Evolutionary conservation across 2,888 invertebrate species (phyloP).

Genomic region (Pandemis heparana): DNA sequence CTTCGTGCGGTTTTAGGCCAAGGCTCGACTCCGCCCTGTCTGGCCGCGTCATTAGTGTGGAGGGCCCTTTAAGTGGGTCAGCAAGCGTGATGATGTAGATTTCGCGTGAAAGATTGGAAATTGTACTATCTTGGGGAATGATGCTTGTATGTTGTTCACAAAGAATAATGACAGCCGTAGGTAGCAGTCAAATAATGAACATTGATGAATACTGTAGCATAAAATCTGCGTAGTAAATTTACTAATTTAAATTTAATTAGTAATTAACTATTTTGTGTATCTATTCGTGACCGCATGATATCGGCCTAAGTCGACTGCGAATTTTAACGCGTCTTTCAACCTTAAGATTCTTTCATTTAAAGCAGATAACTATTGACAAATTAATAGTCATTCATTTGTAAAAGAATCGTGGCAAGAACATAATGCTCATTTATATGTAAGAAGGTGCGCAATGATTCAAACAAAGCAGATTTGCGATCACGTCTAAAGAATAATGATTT

Average conservation of each 20-base stretch:
- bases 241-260: too few species aligned
- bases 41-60: slow-evolving; percentile 56
- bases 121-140: not conserved
- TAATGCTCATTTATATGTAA: slow-evolving; percentile 59
- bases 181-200: too few species aligned
- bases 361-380: not conserved
- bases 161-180: too few species aligned
- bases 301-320: not conserved
- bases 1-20: slow-evolving; percentile 57
- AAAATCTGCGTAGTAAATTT: too few species aligned
- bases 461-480: slow-evolving; percentile 55
- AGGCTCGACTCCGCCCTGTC: slow-evolving; percentile 66
- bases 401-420: slow-evolving; percentile 1
- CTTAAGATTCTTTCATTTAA: not conserved
- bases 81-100: slow-evolving; percentile 48
- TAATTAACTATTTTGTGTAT: too few species aligned
- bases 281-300: too few species aligned
- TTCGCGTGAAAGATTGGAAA: slow-evolving; percentile 37
- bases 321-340: not conserved
- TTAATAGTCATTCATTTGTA: not conserved
- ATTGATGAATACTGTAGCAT: too few species aligned
- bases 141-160: not conserved
- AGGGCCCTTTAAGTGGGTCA: slow-evolving; percentile 64
- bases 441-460: slow-evolving; percentile 63
- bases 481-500: slow-evolving; percentile 42